Conservation (phyloP, 2,888 invertebrate genomes). For the Pinctada fucata region DNA sequence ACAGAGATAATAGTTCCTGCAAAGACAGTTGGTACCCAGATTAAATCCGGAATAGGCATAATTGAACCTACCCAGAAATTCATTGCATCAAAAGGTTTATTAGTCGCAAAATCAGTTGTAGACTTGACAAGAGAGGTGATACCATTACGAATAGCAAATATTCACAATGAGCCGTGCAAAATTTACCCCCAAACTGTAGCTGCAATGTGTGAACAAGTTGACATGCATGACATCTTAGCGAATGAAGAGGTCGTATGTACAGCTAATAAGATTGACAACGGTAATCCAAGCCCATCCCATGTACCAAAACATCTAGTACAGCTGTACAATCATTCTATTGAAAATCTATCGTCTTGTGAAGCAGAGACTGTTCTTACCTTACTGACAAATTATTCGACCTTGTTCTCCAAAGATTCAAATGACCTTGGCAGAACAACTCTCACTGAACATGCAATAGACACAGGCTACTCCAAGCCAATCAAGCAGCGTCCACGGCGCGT, state of each 20-base stretch:
- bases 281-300: too few species aligned
- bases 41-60: too few species aligned
- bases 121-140: background rate
- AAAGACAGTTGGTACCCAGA: background rate
- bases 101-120: slow-evolving; percentile 15
- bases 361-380: slow-evolving; percentile 16
- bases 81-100: background rate
- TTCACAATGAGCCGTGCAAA: slow-evolving; percentile 1
- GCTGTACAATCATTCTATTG: too few species aligned
- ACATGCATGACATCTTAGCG: background rate
- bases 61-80: background rate
- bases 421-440: slow-evolving; percentile 34
- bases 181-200: slow-evolving; percentile 9
- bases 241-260: too few species aligned
- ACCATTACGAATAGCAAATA: slow-evolving; percentile 1
- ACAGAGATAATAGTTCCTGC: background rate
- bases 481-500: slow-evolving; percentile 35
- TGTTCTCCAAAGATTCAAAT: slow-evolving; percentile 26
- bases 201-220: slow-evolving; percentile 3
- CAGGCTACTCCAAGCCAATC: slow-evolving; percentile 26
- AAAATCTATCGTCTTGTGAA: slow-evolving; percentile 13
- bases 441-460: slow-evolving; percentile 36
- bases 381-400: slow-evolving; percentile 19
- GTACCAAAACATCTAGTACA: too few species aligned
- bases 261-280: too few species aligned